Evolutionary conservation across 1,140 invertebrate genomes (phyloP).

Genomic region (Hestina assimilis): DNA sequence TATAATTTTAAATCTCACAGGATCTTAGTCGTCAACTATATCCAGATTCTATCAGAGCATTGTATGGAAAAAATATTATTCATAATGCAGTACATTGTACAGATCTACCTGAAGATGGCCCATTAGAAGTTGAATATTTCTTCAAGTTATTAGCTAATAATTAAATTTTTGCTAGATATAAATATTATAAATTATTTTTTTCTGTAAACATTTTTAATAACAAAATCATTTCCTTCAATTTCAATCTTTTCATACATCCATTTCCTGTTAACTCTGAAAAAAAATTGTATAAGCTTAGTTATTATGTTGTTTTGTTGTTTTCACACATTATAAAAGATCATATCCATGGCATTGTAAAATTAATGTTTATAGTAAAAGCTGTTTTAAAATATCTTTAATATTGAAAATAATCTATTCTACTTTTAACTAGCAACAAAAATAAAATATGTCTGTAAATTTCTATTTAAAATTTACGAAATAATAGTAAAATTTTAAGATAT

Average conservation of each 20-base stretch:
- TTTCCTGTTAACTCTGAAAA: conserved; percentile 73
- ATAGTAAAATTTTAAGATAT: conserved; percentile 1
- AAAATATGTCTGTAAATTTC: no score
- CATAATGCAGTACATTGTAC: conserved; percentile 96
- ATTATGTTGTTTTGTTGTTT: no score
- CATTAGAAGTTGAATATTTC: conserved; percentile 90
- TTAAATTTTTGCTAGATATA: conserved; percentile 12
- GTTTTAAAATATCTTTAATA: no score
- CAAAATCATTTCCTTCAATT: conserved; percentile 74
- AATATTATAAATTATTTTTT: conserved; percentile 34
- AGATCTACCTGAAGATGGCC: conserved; percentile 92
- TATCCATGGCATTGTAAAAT: no score
- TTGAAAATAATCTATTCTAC: no score
- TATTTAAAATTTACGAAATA: no score
- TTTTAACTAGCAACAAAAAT: no score
- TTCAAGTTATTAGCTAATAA: conserved; percentile 82
- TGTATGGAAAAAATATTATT: conserved; percentile 89
- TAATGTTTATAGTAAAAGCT: no score
- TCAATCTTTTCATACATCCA: conserved; percentile 78
- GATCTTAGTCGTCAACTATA: conserved; percentile 91
- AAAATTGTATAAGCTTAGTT: no score
- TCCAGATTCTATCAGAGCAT: conserved; percentile 89
- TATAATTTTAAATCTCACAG: conserved; percentile 67
- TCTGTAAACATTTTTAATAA: conserved; percentile 66
- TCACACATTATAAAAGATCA: no score